Evolutionary conservation across 2,797 vertebrate species (phyloP).

Genomic region (Monodelphis domestica): DNA sequence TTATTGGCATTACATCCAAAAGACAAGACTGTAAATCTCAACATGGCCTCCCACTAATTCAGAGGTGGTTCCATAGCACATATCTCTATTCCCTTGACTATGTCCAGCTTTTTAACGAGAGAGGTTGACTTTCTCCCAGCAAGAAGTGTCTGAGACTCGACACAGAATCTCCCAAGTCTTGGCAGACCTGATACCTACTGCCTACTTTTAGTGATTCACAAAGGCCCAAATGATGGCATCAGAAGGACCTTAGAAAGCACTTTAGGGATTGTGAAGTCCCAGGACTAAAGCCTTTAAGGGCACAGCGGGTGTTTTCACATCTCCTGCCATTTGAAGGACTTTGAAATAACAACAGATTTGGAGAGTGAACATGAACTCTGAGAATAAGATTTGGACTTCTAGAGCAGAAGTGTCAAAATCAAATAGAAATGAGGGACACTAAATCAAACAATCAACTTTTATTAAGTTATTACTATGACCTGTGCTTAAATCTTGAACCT

Average conservation of each 20-base stretch:
- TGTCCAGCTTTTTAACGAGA: background rate
- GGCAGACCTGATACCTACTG: background rate
- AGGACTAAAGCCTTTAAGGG: background rate
- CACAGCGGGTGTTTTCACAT: background rate
- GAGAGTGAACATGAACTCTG: background rate
- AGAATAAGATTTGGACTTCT: background rate
- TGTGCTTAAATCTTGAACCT: too few species aligned
- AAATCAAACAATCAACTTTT: background rate
- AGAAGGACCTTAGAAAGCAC: background rate
- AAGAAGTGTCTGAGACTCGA: background rate
- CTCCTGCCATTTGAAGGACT: background rate
- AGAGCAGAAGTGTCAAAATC: background rate
- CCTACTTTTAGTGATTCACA: background rate
- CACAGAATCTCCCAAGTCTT: background rate
- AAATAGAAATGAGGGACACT: background rate
- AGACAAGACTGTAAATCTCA: background rate
- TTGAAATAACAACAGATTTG: background rate
- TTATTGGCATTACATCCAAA: background rate
- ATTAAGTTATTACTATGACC: background rate
- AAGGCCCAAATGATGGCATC: background rate
- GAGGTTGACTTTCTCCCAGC: background rate
- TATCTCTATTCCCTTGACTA: background rate
- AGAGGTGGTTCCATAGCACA: background rate
- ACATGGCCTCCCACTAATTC: background rate
- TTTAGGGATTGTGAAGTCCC: background rate